phyloP scores from a whole-genome alignment of 2,113 vertebrate species.

The Heliornis fulica region DNA sequence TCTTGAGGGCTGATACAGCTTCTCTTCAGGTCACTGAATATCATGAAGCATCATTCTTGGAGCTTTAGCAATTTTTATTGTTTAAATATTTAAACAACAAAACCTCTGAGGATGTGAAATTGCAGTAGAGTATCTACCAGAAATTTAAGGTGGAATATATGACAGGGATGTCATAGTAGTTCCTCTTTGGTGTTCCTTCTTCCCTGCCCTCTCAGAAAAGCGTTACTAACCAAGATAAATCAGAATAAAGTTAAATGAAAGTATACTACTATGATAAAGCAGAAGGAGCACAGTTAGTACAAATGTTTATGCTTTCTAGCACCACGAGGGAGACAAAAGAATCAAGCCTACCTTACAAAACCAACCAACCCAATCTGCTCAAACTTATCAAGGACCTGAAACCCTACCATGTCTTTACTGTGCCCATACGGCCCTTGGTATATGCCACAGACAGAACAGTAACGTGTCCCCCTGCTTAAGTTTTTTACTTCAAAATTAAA shows the following conservation, averaged over 20 bases:
- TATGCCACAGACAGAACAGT: not conserved
- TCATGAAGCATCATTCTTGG: constrained; percentile 52
- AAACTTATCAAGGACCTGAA: not conserved
- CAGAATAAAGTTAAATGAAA: not conserved
- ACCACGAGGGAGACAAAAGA: not conserved
- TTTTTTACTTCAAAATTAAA: not conserved
- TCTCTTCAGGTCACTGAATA: constrained; percentile 61
- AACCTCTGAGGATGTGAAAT: not conserved
- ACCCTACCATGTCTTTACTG: not conserved
- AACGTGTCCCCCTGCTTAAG: not conserved
- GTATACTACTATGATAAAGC: not conserved
- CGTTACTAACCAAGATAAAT: not conserved
- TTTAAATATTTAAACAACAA: constrained; percentile 63
- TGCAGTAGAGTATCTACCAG: not conserved
- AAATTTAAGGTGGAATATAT: constrained; percentile 46
- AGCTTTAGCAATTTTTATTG: constrained; percentile 61
- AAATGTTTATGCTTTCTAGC: not conserved
- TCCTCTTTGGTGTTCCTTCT: not conserved
- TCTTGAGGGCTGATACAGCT: constrained; percentile 53
- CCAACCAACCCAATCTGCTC: not conserved
- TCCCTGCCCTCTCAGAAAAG: not conserved
- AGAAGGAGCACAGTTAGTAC: not conserved
- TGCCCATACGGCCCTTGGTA: not conserved
- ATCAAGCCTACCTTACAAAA: not conserved
- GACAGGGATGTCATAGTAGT: not conserved